Evolutionary conservation across 2,797 vertebrate species (phyloP).

Genomic region (Microctenopoma stevenorrisi): DNA sequence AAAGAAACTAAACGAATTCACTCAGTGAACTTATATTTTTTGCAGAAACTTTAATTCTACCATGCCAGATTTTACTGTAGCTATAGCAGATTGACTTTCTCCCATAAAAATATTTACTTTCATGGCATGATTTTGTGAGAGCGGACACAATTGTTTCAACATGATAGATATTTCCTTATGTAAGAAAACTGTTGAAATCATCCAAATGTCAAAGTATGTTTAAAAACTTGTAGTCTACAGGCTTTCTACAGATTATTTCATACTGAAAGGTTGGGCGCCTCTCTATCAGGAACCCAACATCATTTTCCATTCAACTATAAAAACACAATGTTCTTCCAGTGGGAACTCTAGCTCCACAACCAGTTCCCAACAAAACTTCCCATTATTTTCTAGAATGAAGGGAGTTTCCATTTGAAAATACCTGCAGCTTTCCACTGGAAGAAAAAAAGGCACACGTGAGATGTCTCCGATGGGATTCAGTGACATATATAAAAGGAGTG

Average conservation of each 20-base stretch:
- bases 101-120: constrained; percentile 28
- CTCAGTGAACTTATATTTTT: constrained; percentile 34
- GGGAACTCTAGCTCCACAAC: constrained; percentile 52
- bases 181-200: constrained; percentile 45
- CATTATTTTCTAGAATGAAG: constrained; percentile 54
- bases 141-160: constrained; percentile 54
- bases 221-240: constrained; percentile 9
- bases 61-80: constrained; percentile 17
- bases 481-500: constrained; percentile 26
- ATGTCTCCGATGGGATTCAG: constrained; percentile 28
- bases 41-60: constrained; percentile 6
- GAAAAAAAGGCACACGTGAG: constrained; percentile 27
- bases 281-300: constrained; percentile 27
- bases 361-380: constrained; percentile 63
- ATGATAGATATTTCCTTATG: constrained; percentile 60
- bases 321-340: constrained; percentile 47
- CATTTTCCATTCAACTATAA: constrained; percentile 49
- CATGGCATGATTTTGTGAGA: constrained; percentile 17
- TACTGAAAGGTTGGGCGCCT: constrained; percentile 31
- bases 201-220: constrained; percentile 46
- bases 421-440: constrained; percentile 48
- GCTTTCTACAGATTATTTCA: not conserved
- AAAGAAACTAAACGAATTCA: constrained; percentile 23
- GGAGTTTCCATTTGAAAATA: constrained; percentile 69
- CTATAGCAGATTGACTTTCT: constrained; percentile 22